Evolutionary conservation across 2,797 vertebrate species (phyloP).

Genomic region (Hyperoplus lanceolatus): DNA sequence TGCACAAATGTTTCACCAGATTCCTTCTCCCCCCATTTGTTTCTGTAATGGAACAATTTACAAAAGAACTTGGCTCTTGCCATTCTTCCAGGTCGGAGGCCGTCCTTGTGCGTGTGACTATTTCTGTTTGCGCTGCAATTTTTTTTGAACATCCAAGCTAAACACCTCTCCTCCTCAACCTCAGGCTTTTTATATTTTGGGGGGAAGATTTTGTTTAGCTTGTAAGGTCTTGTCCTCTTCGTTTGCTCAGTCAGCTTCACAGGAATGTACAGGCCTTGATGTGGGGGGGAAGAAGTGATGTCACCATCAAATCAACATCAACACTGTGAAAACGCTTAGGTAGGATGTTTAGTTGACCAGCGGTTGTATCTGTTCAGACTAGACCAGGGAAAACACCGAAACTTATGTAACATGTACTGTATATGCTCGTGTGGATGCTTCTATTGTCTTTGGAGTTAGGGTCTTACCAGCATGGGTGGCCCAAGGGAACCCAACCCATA

Average conservation of each 20-base stretch:
- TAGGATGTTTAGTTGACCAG: constrained; percentile 1
- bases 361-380: constrained; percentile 5
- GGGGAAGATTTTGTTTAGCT: constrained; percentile 60
- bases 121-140: constrained; percentile 71
- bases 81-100: constrained; percentile 36
- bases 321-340: constrained; percentile 35
- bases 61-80: constrained; percentile 45
- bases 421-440: constrained; percentile 17
- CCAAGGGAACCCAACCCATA: constrained; percentile 7
- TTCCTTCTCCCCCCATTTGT: constrained; percentile 21
- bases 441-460: constrained; percentile 3
- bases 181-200: constrained; percentile 38
- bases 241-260: constrained; percentile 64
- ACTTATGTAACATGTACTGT: constrained; percentile 4
- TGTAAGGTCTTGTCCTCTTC: constrained; percentile 68
- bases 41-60: constrained; percentile 71
- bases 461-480: constrained; percentile 30
- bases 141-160: constrained; percentile 52
- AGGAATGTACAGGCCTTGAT: constrained; percentile 51
- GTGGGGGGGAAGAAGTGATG: constrained; percentile 39
- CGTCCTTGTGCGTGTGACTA: constrained; percentile 27
- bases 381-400: neutral
- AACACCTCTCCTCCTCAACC: constrained; percentile 40
- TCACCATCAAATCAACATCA: constrained; percentile 43
- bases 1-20: constrained; percentile 35